These are phyloP conservation scores for Clivina fossor DNA, from an alignment of 2,888 invertebrate species.

Conservation along the genomic window DNA sequence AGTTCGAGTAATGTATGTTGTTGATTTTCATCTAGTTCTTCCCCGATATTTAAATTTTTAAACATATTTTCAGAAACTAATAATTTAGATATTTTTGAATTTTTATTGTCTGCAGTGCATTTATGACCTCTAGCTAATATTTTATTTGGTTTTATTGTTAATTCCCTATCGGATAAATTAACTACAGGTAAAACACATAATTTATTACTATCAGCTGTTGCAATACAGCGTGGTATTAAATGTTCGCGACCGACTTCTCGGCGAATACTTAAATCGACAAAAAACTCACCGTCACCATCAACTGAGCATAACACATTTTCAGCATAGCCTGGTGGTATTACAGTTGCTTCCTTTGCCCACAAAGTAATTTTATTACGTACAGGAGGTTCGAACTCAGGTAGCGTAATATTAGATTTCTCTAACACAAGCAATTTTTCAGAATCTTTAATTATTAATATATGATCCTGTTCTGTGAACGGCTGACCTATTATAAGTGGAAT, in stretches of 20 bases:
- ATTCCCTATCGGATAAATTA: constrained; percentile 2
- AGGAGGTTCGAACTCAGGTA: background rate
- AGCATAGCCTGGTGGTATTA: background rate
- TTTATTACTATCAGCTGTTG: background rate
- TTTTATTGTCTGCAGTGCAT: background rate
- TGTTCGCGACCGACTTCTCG: constrained; percentile 2
- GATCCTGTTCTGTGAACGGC: constrained; percentile 1
- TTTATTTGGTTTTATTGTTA: background rate
- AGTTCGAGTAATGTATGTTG: background rate
- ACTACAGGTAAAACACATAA: constrained; percentile 8
- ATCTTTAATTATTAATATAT: background rate
- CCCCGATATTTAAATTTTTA: background rate
- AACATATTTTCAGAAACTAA: background rate
- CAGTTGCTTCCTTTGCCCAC: constrained; percentile 6
- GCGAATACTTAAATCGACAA: constrained; percentile 14
- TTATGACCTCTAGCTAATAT: constrained; percentile 7
- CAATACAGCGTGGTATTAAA: constrained; percentile 9
- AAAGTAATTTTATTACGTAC: background rate
- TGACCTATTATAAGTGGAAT: constrained; percentile 6
- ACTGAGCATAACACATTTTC: constrained; percentile 1
- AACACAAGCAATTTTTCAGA: background rate
- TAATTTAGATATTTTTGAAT: background rate
- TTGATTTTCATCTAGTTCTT: background rate
- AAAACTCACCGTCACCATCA: background rate
- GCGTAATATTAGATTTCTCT: background rate